Evolutionary conservation across 37 sponge, comb jelly and placozoan species (phyloP), one percentile per base, ranked within the genome.

Genomic region (Crambe crambe): DNA sequence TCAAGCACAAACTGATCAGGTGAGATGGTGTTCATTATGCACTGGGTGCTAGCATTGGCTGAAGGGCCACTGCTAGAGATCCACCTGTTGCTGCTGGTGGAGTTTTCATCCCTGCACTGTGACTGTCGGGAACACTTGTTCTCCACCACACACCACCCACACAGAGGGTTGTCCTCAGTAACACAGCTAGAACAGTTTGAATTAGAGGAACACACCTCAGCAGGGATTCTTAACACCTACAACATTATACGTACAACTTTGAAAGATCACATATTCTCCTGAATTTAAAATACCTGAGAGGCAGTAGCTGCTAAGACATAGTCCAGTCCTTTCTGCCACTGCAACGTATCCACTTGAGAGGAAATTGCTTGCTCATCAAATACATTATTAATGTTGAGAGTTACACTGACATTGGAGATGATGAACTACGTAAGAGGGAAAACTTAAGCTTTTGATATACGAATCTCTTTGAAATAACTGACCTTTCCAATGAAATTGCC

Each of bases 101-200:
- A 79, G 80, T 88, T 84, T 65, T 9, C 66, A 32, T 65, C 34
- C 43, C 70, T 30, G 74, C 95, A 95, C 56, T 78, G 70, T 42
- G 84, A 74, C 65, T 54, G 76, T 47, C 89, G 73, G 56, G 86
- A 88, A 70, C 95, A 95, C 87, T 89, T 89, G 75, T 88, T 85
- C 84, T 91, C 93, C 57, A 91, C 75, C 34, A 72, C 70, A 82
- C 95, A 95, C 95, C 95, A 95, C 29, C 95, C 95, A 82, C 95
- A 95, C 68, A 95, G 79, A 38, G 93, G 93, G 73, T 88, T 85
- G 38, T 10, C 21, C 56, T 67, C 32, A 57, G 12, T 76, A 27
- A 71, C 59, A 73, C 91, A 90, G 47, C 68, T 56, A 42, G 39
- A 51, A 58, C 91, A 90, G 69, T 80, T 68, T 1, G 74, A 68